Evolutionary conservation across 2,113 vertebrate genomes (phyloP), one percentile per base, ranked within the genome.

Genomic region (Ophiodon elongatus): DNA sequence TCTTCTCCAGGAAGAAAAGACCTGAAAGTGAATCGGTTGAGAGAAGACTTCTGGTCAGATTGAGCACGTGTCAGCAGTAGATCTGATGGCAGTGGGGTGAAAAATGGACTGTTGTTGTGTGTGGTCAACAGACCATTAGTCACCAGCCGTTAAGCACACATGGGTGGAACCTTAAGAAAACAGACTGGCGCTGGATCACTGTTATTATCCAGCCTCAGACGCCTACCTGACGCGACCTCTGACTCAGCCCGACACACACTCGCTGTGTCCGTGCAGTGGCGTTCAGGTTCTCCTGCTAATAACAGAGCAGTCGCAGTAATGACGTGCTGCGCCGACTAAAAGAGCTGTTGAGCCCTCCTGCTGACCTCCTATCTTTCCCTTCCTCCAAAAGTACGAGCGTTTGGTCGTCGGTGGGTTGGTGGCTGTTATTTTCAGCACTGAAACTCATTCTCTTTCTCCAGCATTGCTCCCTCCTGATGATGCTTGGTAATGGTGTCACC

Each of bases 251-350:
- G 35, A 29, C 31, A 52, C 31, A 52, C 41, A 13, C 1, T 37
- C 54, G 70, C 43, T 73, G 60, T 80, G 69, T 88, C n/a, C 15
- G 6, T 35, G 47, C 37, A 60, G 66, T 57, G 45, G 4, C 27
- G 35, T 17, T 14, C 64, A 15, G 33, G 33, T 37, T 73, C 41
- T 66, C 47, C 11, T 1, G 0, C 57, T 85, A 82, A 85, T 88
- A 47, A 85, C 79, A 76, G 86, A 79, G 59, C 50, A 17, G 45
- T 25, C 43, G 65, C 70, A 67, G 66, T 82, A 85, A 82, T 73
- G 43, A 71, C 45, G 85, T 4, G 71, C 70, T 82, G 21, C 25
- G 60, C n/a, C 11, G 43, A 39, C n/a, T 75, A 10, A 31, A 78
- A 83, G 54, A 68, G 57, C 33, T 39, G 6, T 37, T 39, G 33